Conservation (phyloP, 2,888 invertebrate species). For the Carcina quercana region DNA sequence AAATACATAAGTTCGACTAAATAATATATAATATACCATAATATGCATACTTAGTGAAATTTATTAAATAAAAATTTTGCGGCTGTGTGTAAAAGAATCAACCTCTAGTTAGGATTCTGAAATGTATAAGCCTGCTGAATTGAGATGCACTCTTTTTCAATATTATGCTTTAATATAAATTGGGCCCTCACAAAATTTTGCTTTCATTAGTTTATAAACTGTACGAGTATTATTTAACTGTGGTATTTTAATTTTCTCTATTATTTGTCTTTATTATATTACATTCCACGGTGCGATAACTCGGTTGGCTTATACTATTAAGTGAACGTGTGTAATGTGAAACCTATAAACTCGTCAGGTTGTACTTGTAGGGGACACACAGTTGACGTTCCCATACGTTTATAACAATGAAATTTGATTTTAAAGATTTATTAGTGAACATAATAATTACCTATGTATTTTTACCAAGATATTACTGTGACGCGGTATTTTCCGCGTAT, state of each 20-base stretch:
- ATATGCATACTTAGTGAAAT: conserved; percentile 23
- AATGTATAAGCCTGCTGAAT: conserved; percentile 31
- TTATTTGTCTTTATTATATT: conserved; percentile 19
- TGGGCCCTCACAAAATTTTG: too few relatives aligned
- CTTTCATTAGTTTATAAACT: too few relatives aligned
- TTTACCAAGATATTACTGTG: too few relatives aligned
- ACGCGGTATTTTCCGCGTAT: too few relatives aligned
- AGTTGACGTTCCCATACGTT: too few relatives aligned
- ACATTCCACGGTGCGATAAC: conserved; percentile 48
- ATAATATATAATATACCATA: conserved; percentile 29
- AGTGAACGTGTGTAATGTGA: too few relatives aligned
- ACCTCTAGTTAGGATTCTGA: conserved; percentile 31
- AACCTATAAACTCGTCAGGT: too few relatives aligned
- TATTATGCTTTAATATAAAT: too few relatives aligned
- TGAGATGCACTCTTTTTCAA: conserved; percentile 19
- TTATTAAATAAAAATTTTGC: conserved; percentile 29
- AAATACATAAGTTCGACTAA: conserved; percentile 18
- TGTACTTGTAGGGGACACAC: too few relatives aligned
- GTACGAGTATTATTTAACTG: conserved; percentile 9
- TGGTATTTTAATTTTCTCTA: conserved; percentile 8
- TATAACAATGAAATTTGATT: too few relatives aligned
- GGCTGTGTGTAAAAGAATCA: conserved; percentile 57
- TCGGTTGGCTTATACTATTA: conserved; percentile 43
- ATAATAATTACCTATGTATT: too few relatives aligned
- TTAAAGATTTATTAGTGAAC: too few relatives aligned